Base-by-base conservation (phyloP, 2,888 invertebrate genomes). In the Neelides folsomi region DNA sequence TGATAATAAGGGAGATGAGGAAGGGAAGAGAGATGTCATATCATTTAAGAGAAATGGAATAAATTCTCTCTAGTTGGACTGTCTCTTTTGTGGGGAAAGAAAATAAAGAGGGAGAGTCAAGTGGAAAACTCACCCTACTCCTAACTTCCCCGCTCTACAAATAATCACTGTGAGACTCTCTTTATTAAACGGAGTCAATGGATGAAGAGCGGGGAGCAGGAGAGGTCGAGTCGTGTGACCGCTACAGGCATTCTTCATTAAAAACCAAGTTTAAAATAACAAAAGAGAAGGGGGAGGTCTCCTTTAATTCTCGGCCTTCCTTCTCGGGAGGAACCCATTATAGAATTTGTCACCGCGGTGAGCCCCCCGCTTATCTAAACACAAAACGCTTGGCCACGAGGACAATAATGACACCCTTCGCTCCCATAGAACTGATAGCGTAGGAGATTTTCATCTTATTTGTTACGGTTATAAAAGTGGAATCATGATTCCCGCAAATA, bases 141-240 rank as follows among this genome's bases (percentile, higher is more conserved):
- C 39, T 39, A 13, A n/a, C 15, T 39, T 39, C 15, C 15, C 39
- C 39, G 13, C 15, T 15, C 13, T n/a, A 39, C 39, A 39, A 15
- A 15, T 27, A 27, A 27, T 27, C 34, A 44, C 20, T 44, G 19
- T 20, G 27, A 27, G 20, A 34, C 15, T 20, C n/a, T 27, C 16
- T 15, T 34, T 44, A 35, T n/a, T 35, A 4, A 44, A 13, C 44
- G 42, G 15, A 34, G 20, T 49, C 13, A 43, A 36, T 43, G 43
- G 42, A 45, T 51, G 37, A 43, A 47, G 51, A 48, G 42, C 42
- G 46, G 18, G 41, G 20, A 47, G 55, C 49, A 51, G 52, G 55
- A 47, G 49, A 53, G 56, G 53, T 56, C 53, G 56, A 56, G 56
- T 53, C 56, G 56, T 56, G 56, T 56, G 56, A 56, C 53, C 56